These are phyloP conservation scores for Strigamia crassipes DNA, from an alignment of 2,888 invertebrate species.

Conservation along the genomic window DNA sequence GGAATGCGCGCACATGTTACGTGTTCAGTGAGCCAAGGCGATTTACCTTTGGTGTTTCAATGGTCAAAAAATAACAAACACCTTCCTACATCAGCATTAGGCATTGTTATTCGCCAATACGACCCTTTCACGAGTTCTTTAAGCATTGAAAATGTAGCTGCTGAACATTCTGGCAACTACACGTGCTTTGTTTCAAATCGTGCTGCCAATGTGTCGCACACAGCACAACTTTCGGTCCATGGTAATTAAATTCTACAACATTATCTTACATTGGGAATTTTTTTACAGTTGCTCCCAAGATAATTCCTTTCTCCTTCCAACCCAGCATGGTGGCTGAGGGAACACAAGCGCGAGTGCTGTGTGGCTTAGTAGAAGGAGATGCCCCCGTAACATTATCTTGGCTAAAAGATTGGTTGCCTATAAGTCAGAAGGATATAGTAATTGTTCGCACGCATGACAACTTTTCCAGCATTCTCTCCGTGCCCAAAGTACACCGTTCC, in stretches of 20 bases:
- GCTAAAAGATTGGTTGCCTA: conserved; percentile 56
- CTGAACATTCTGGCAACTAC: conserved; percentile 43
- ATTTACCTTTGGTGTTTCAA: conserved; percentile 12
- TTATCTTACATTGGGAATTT: not conserved
- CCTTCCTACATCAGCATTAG: not conserved
- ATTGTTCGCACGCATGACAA: conserved; percentile 54
- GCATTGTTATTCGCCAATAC: conserved; percentile 12
- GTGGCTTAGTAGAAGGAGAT: conserved; percentile 53
- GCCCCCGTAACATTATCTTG: conserved; percentile 57
- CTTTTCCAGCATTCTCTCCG: conserved; percentile 56
- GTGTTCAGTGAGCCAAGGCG: conserved; percentile 42
- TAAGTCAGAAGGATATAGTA: conserved; percentile 52
- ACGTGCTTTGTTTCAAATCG: conserved; percentile 31
- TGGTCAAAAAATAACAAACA: conserved; percentile 42
- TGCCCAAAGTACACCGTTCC: conserved; percentile 55
- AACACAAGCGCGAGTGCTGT: conserved; percentile 17
- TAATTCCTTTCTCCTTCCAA: conserved; percentile 45
- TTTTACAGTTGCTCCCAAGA: conserved; percentile 45
- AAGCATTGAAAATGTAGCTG: conserved; percentile 44
- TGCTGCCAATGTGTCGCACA: conserved; percentile 36
- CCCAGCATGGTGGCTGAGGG: conserved; percentile 22
- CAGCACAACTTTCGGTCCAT: conserved; percentile 43
- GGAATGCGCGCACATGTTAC: conserved; percentile 44
- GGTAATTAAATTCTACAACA: conserved; percentile 28
- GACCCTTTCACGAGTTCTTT: conserved; percentile 43